Conservation (phyloP, 2,888 invertebrate species). For the Nemoura dubitans region DNA sequence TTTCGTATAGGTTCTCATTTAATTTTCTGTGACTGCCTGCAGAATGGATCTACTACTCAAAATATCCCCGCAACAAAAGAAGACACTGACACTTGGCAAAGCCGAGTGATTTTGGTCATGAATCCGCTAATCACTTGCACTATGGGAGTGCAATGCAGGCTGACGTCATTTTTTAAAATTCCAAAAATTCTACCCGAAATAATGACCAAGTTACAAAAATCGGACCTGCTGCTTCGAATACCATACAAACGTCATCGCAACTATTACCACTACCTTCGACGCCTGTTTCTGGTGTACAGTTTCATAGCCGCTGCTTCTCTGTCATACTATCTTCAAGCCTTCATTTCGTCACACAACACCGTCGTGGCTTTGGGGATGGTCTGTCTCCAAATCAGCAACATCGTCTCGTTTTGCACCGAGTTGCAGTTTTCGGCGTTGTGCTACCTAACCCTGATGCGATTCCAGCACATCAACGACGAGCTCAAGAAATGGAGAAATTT, state of each 20-base stretch:
- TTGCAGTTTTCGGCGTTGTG: constrained; percentile 31
- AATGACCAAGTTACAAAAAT: background rate
- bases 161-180: background rate
- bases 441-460: constrained; percentile 17
- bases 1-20: too few species aligned
- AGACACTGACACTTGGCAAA: background rate
- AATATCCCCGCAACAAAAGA: background rate
- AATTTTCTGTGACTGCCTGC: too few species aligned
- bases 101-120: constrained; percentile 10
- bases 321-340: background rate
- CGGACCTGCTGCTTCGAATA: background rate
- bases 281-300: background rate
- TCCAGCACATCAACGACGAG: background rate
- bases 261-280: background rate
- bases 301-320: background rate
- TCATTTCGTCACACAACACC: background rate
- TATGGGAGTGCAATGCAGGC: background rate
- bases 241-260: background rate
- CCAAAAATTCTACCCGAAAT: background rate
- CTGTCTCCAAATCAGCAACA: constrained; percentile 16
- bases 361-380: constrained; percentile 16
- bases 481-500: background rate
- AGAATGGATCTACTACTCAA: too few species aligned
- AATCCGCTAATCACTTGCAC: constrained; percentile 15
- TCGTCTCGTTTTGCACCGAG: constrained; percentile 29